These are phyloP conservation scores for Nyctibius bracteatus DNA, from an alignment of 2,113 vertebrate species.

Conservation along the genomic window DNA sequence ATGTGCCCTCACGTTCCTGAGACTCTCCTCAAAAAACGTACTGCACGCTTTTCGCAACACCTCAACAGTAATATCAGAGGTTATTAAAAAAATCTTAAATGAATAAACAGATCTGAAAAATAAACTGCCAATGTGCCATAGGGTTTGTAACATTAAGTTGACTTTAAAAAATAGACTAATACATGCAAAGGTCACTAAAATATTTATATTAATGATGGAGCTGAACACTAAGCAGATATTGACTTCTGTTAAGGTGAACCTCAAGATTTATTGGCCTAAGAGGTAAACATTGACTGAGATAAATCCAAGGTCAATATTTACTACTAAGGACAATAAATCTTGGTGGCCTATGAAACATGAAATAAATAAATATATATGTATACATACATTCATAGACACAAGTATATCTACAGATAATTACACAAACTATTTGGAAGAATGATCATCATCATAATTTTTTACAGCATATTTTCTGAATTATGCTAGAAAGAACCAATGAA, in stretches of 20 bases:
- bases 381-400: background rate
- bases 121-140: background rate
- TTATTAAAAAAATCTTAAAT: background rate
- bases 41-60: background rate
- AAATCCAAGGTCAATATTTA: slow-evolving; percentile 77
- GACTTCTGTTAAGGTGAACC: slow-evolving; percentile 78
- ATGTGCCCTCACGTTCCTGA: background rate
- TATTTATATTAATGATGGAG: slow-evolving; percentile 63
- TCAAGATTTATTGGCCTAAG: slow-evolving; percentile 74
- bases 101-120: slow-evolving; percentile 11
- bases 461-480: background rate
- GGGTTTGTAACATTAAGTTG: background rate
- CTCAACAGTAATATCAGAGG: background rate
- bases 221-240: slow-evolving; percentile 75
- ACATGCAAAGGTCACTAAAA: slow-evolving; percentile 66
- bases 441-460: background rate
- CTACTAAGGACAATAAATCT: slow-evolving; percentile 75
- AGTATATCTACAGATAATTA: background rate
- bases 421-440: background rate
- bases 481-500: background rate
- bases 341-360: slow-evolving; percentile 41
- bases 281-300: slow-evolving; percentile 75
- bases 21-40: background rate
- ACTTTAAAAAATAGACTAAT: slow-evolving; percentile 49
- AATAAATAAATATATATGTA: slow-evolving; percentile 57